Evolutionary conservation across 2,113 vertebrate genomes (phyloP), one percentile per base, ranked within the genome.

Genomic region (Lamprotornis superbus): DNA sequence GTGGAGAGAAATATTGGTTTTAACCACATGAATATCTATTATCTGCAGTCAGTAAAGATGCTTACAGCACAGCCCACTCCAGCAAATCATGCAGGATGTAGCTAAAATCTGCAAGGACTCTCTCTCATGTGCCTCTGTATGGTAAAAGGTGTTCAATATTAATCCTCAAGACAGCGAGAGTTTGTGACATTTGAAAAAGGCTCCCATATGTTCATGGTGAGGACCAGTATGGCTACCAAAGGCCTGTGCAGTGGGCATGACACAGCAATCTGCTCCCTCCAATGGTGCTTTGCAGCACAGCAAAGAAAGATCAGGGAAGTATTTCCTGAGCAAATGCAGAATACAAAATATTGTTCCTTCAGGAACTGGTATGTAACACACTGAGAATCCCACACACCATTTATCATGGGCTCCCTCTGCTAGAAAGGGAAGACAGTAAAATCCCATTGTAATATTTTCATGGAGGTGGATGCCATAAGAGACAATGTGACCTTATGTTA

Each of bases 141-240:
- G 83, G 88, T 42, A 73, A 67, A 82, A 97, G 70, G 63, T 92
- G 16, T 93, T 96, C 79, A 95, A 67, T 93, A 91, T 90, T 79
- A 87, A 87, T 89, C 74, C 83, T 91, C 90, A 82, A 80, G 65
- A 93, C 0, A 23, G 89, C 4, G 21, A 82, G 87, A 86, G 94
- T 94, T 73, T 37, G 69, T 46, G 94, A 33, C 93, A 55, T 83
- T 95, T 91, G 79, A 94, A 67, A 97, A 91, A 96, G 74, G 50
- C 65, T 68, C 74, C 84, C 83, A 95, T 95, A 87, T 96, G 95
- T 69, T 97, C 90, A 12, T 74, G 91, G 82, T 52, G 84, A 91
- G 89, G 59, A 55, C 82, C 71, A 69, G 74, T 80, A 69, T 96
- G 94, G 69, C 86, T 84, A 55, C 19, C 68, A 59, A 61, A 7